A percentile compares a stretch with the other conserved stretches of the same genome.
phyloP scores from a whole-genome alignment of 2,113 vertebrate genomes.

The Paramormyrops kingsleyae region DNA sequence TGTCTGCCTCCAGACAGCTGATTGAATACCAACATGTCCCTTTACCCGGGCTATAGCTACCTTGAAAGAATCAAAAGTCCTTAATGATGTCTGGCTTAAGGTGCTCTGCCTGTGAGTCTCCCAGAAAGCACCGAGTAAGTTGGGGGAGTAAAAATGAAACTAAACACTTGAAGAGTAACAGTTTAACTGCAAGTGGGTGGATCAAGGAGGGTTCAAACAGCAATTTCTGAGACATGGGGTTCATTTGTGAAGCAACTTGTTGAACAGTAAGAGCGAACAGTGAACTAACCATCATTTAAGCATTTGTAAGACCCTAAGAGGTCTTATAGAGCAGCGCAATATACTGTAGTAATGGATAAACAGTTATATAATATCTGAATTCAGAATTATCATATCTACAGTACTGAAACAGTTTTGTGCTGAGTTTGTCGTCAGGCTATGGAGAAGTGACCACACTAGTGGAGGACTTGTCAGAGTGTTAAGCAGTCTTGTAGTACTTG shows the following conservation, averaged over 20 bases:
- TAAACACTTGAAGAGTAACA: background rate
- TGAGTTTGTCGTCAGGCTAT: constrained; percentile 76
- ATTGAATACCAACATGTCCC: background rate
- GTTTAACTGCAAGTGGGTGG: background rate
- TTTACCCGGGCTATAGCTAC: background rate
- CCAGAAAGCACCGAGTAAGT: background rate
- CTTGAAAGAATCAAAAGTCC: background rate
- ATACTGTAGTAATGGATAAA: background rate
- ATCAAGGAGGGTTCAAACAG: background rate
- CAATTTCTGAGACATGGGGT: background rate
- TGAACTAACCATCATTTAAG: background rate
- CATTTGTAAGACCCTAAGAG: background rate
- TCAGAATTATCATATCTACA: background rate
- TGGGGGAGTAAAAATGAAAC: background rate
- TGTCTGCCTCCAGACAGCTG: background rate
- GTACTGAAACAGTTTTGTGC: constrained; percentile 70
- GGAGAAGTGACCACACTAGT: constrained; percentile 76
- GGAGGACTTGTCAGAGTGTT: background rate
- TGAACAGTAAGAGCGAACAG: background rate
- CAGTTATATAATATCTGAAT: constrained; percentile 12
- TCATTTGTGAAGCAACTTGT: background rate
- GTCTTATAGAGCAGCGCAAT: background rate
- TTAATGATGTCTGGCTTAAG: background rate
- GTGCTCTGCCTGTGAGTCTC: background rate
- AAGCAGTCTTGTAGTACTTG: background rate